Evolutionary conservation across 2,113 vertebrate genomes (phyloP).

Genomic region (Chamaetylas fuelleborni): DNA sequence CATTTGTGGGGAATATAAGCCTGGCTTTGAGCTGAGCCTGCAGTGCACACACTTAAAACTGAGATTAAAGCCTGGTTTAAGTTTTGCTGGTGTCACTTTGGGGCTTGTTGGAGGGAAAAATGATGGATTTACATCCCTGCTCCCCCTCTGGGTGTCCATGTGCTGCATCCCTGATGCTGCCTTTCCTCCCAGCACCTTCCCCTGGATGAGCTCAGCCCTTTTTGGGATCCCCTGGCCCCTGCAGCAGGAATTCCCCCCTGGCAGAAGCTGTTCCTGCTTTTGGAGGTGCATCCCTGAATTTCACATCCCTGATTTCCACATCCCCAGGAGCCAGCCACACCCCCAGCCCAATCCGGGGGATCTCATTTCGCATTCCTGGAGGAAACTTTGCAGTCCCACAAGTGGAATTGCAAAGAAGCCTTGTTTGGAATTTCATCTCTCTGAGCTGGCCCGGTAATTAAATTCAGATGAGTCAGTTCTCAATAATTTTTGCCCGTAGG

Average conservation of each 20-base stretch:
- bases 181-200: fast-evolving
- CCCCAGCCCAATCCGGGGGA: neutral
- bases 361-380: neutral
- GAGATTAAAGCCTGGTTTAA: neutral
- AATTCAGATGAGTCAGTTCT: slow-evolving; percentile 34
- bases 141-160: fast-evolving
- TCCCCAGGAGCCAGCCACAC: neutral
- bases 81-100: neutral
- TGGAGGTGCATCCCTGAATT: neutral
- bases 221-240: neutral
- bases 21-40: neutral
- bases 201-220: neutral
- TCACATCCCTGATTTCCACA: neutral
- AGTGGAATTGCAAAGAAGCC: neutral
- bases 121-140: neutral
- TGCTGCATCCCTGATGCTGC: neutral
- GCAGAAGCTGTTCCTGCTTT: neutral
- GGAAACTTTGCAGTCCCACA: neutral
- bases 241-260: neutral
- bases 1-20: neutral
- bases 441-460: slow-evolving; percentile 1
- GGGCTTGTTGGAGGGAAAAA: neutral
- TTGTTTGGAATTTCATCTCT: neutral
- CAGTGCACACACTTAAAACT: neutral
- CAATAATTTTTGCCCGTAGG: slow-evolving; percentile 41